Evolutionary conservation across 2,797 vertebrate species (phyloP), one percentile per base, ranked within the genome.

Genomic region (Epinephelus awoara): DNA sequence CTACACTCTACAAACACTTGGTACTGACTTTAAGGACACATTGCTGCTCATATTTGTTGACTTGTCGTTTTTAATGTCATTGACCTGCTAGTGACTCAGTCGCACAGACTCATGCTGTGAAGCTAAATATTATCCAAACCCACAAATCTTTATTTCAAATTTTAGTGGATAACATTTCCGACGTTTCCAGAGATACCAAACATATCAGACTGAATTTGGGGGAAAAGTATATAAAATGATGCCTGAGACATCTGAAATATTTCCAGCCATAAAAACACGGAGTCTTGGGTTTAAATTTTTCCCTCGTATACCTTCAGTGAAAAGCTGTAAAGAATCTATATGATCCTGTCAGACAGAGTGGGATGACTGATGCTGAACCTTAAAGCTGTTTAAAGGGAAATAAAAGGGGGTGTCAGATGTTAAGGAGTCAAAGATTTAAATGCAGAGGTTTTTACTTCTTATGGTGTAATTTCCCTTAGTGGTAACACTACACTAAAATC

Each of bases 141-240:
- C 23, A 12, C 61, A 58, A 13, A 75, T 49, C 52, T 72, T 54
- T 59, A 55, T 75, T 67, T 67, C 1, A 34, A 3, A n/a, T 72
- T 64, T 46, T 44, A 47, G 38, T 7, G 6, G 21, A 49, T 8
- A 61, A 27, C 6, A 21, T 65, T 50, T 21, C 13, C 46, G 58
- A 6, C 0, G 12, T 79, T 72, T 72, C 52, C 63, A 83, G 71
- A 66, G 49, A 79, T 19, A 49, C 46, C 38, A 54, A 72, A 66
- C 40, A 64, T 34, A 38, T 75, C 74, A 13, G 55, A 21, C 56
- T 57, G 69, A 59, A 67, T 44, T 66, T 76, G 17, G 1, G 8
- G 18, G 18, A 17, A 63, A 25, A 38, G 7, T 67, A 27, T 58
- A 44, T 58, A 50, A 72, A 68, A 51, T 55, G 23, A 68, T 59